Evolutionary conservation across 2,113 vertebrate genomes (phyloP).

Genomic region (Upupa epops): DNA sequence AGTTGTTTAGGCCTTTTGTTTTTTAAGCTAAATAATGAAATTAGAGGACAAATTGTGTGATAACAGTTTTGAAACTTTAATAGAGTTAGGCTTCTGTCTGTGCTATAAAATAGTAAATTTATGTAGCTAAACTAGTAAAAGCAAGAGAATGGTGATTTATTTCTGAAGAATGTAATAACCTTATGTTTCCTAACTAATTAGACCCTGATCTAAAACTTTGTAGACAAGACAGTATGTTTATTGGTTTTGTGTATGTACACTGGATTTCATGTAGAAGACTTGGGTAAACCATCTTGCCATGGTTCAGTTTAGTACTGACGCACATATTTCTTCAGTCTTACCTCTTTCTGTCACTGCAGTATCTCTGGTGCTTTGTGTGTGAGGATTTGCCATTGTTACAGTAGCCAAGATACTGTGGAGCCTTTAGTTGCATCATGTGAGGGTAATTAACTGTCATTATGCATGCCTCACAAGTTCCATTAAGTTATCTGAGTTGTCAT

Average conservation of each 20-base stretch:
- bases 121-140: background rate
- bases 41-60: background rate
- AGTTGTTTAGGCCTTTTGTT: background rate
- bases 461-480: conserved; percentile 49
- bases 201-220: background rate
- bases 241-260: background rate
- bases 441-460: conserved; percentile 59
- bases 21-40: background rate
- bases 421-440: conserved; percentile 29
- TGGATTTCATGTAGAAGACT: background rate
- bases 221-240: background rate
- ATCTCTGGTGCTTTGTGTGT: background rate
- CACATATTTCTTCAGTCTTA: background rate
- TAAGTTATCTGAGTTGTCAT: conserved; percentile 30
- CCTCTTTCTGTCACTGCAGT: background rate
- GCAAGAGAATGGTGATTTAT: background rate
- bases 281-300: background rate
- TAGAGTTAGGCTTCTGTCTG: background rate
- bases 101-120: background rate
- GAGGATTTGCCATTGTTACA: background rate
- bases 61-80: background rate
- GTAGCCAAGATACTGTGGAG: background rate
- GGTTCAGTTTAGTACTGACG: background rate
- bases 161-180: background rate
- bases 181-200: background rate